Evolutionary conservation across 2,888 invertebrate species (phyloP), one percentile per base, ranked within the genome.

Genomic region (Hetaerina titia): DNA sequence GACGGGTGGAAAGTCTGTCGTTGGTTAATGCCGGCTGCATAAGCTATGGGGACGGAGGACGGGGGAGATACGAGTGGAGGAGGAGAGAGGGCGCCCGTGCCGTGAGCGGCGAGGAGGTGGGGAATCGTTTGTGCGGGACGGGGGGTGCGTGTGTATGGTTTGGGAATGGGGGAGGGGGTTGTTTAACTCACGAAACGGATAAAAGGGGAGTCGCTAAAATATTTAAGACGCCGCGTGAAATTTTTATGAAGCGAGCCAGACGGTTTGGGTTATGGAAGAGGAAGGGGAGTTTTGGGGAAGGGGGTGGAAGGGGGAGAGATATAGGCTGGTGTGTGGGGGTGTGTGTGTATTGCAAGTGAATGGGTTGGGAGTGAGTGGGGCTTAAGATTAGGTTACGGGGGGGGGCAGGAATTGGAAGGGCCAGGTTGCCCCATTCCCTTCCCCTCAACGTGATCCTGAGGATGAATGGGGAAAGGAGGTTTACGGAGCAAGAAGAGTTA

Each of bases 151-250:
- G 45, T 45, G 45, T 45, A 45, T 45, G 45, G 45, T 45, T 45
- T 45, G 45, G 45, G 45, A 45, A 45, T 45, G 45, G 45, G 45
- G 45, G 45, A 4, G 45, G 45, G 45, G 45, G 45, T 45, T 45
- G 69, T 22, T 6, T 22, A n/a, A 69, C 69, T 69, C 69, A 8
- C 69, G 69, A 81, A 81, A 22, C 56, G 57, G 89, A 89, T 56
- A n/a, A 57, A 56, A 92, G 63, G 90, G 95, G 88, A 31, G 69
- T 90, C 90, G 45, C 60, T 95, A 94, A 89, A 95, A 95, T 95
- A 95, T 95, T 95, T 95, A 95, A 95, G 81, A 88, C 95, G 95
- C 95, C 95, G 95, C 95, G 95, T 95, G 95, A 95, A 95, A 95
- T 95, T 95, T 95, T 95, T 95, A 94, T 95, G 89, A 95, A 94